Base-by-base conservation (phyloP, 2,113 vertebrate genomes). In the Chelonoidis abingdonii region DNA sequence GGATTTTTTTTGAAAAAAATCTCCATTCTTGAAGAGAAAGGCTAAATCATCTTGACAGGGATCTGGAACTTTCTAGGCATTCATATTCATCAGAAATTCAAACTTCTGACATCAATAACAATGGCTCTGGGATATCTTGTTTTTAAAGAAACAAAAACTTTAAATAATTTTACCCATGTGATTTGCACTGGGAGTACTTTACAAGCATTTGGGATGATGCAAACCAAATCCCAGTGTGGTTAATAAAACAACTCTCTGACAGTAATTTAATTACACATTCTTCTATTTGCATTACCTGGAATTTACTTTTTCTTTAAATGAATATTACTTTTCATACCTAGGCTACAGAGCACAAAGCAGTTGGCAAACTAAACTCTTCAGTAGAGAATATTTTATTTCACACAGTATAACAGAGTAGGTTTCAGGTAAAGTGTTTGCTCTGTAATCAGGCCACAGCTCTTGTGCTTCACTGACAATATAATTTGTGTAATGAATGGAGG, bases 61-160 rank as follows among this genome's bases (percentile, higher is more conserved):
- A 97, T 88, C 93, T 96, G 92, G 95, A 97, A 97, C 89, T 95
- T 96, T 97, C 89, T 90, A 94, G 89, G 50, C 93, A 95, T 95
- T 52, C 82, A 88, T 93, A 97, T 93, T 93, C 75, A 97, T 96
- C 59, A 93, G 84, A 56, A 93, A 94, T 94, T 90, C 52, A 89
- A 90, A 97, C 89, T 84, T 86, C 47, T 95, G 94, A 93, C 85
- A 94, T 89, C 59, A 85, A 29, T 92, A 93, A 94, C 93, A 95
- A 90, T 75, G 84, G 56, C 78, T 92, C 41, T 92, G 19, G 56
- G 52, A 92, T 86, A 92, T 93, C 93, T 95, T 27, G 12, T 89
- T 97, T 94, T 96, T 86, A 95, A 96, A 87, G 84, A 56, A 83
- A 89, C 95, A 91, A 65, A 56, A 87, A 53, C 14, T 38, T 35